Percentiles rank a stretch among this genome's conserved stretches.
Conservation (phyloP, 2,113 vertebrate genomes). For the Indri indri region DNA sequence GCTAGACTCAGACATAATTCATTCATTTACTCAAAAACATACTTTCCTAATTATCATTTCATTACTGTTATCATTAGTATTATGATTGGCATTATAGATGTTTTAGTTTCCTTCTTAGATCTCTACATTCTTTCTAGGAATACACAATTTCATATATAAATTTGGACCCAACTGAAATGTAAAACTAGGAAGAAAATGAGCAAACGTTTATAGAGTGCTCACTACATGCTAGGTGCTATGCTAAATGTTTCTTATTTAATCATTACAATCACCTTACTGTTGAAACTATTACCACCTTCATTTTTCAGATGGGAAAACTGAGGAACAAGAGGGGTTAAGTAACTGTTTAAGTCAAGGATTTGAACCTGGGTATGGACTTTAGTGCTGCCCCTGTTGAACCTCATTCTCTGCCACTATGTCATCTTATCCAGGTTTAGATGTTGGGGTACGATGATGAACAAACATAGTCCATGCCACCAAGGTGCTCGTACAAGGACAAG, state of each 20-base stretch:
- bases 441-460: fast-evolving
- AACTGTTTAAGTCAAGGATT: background rate
- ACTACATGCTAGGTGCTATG: background rate
- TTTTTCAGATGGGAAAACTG: background rate
- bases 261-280: background rate
- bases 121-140: background rate
- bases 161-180: background rate
- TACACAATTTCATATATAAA: background rate
- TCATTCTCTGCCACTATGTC: background rate
- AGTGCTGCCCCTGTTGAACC: too few relatives aligned
- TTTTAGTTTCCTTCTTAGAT: background rate
- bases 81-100: background rate
- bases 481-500: background rate
- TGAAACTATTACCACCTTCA: background rate
- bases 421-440: background rate
- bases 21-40: background rate
- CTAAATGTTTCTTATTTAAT: background rate
- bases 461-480: too few relatives aligned
- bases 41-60: background rate
- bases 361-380: background rate
- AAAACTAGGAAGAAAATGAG: background rate
- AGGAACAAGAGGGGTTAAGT: background rate
- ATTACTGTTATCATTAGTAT: background rate
- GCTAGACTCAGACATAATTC: background rate
- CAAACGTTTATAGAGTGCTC: background rate